Base-by-base conservation (phyloP, 2,888 invertebrate species). In the Microdon myrmicae region DNA sequence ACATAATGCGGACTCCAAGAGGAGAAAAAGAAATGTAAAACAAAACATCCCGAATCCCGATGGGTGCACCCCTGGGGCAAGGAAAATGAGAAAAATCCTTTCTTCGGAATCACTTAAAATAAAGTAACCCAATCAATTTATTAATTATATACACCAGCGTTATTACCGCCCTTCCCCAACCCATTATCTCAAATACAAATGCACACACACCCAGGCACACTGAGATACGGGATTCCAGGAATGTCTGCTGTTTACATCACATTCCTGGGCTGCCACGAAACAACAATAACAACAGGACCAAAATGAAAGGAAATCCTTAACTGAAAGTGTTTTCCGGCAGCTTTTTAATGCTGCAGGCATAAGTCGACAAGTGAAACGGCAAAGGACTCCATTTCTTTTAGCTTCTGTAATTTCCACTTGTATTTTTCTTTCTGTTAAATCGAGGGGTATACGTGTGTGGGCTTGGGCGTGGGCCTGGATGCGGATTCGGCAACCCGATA, bases 81-180 rank as follows among this genome's bases (percentile, higher is more conserved):
- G 20, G 35, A 43, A 43, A 35, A 48, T 19, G 26, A 29, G 41
- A 44, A 26, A 51, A 51, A 44, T 37, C 25, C 31, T 12, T 16
- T 43, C 47, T 54, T 32, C 39, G 37, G 31, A 58, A 44, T 58
- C 58, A 58, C 49, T 58, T 58, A 58, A 49, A 49, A 51, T 51
- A 51, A 44, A 58, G 51, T 58, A 58, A 58, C 44, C 43, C 49
- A 58, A 58, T 51, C 58, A 58, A 58, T 58, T 58, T 58, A 58
- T 58, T 58, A 58, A 58, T 58, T 58, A 49, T 44, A 58, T 38
- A 58, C 49, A 38, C 43, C 58, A n/a, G n/a, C 48, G 37, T 29
- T 23, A 32, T 32, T 38, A 32, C 49, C 10, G 8, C 17, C n/a
- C n/a, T n/a, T n/a, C n/a, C n/a, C n/a, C n/a, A n/a, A n/a, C n/a